Percentiles rank a stretch among this genome's conserved stretches.
These are phyloP conservation scores for Zoanthus gigantus DNA, from an alignment of 92 coral and sea anemone genomes.

Conservation along the genomic window DNA sequence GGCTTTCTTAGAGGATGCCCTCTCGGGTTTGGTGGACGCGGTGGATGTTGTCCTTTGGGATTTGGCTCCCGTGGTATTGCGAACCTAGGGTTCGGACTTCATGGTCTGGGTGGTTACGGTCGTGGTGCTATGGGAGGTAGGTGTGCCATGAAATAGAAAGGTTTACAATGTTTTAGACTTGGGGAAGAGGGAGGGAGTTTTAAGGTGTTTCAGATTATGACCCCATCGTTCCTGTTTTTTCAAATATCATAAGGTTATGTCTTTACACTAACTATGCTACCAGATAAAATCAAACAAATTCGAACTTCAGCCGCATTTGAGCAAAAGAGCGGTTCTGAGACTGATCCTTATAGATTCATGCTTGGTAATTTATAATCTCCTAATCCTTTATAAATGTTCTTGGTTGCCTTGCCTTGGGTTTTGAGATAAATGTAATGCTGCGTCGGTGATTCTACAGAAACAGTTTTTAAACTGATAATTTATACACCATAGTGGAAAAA, in stretches of 20 bases:
- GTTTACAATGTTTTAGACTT: background rate
- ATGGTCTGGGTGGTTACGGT: constrained; percentile 8
- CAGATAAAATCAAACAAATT: background rate
- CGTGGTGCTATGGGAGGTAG: background rate
- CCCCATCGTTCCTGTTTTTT: background rate
- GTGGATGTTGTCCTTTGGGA: background rate
- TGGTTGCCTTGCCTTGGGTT: too few relatives aligned
- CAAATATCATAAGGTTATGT: background rate
- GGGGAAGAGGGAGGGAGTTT: constrained; percentile 3
- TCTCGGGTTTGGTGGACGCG: background rate
- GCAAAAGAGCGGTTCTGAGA: background rate
- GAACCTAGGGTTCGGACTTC: background rate
- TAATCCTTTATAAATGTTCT: background rate
- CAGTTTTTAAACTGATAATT: too few relatives aligned
- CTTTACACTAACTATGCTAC: background rate
- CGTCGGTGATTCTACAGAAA: too few relatives aligned
- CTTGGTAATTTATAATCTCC: background rate
- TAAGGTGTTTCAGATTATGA: background rate
- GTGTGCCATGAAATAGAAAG: constrained; percentile 12
- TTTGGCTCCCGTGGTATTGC: constrained; percentile 16
- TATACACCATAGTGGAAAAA: too few relatives aligned
- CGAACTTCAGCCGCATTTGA: background rate
- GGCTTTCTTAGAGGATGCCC: constrained; percentile 3
- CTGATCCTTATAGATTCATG: background rate
- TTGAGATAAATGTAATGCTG: too few relatives aligned